These are phyloP conservation scores for Macaca fascicularis DNA, from an alignment of 2,113 vertebrate genomes.

Conservation along the genomic window DNA sequence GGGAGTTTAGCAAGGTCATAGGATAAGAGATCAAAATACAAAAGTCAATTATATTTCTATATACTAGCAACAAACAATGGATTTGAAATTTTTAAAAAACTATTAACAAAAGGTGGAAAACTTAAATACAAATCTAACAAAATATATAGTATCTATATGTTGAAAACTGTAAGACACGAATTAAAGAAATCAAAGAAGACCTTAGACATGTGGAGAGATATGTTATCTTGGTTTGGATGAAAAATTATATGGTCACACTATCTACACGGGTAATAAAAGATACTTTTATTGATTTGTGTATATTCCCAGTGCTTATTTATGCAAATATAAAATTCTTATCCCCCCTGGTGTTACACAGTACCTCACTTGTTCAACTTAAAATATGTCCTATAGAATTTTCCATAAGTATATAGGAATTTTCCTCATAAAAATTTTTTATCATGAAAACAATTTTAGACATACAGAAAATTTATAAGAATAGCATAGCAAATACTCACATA, in stretches of 20 bases:
- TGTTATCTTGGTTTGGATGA: neutral
- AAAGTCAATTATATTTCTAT: neutral
- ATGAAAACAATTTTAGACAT: neutral
- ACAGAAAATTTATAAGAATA: neutral
- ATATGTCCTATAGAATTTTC: neutral
- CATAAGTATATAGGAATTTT: neutral
- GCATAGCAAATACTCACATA: neutral
- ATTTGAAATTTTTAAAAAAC: neutral
- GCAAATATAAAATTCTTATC: neutral
- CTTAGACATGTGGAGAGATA: neutral
- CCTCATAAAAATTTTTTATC: neutral
- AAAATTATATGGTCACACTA: neutral
- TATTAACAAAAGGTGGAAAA: neutral
- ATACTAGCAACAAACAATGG: neutral
- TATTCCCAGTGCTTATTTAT: neutral
- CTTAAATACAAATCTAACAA: neutral
- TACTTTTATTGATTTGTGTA: neutral
- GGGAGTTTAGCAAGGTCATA: neutral
- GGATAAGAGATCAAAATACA: too few species aligned
- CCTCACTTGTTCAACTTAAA: neutral
- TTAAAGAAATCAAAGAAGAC: neutral
- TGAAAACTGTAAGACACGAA: neutral
- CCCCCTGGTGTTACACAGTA: neutral
- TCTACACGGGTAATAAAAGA: neutral
- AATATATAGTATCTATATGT: neutral